Conservation (phyloP, 2,113 vertebrate species). For the Henicopernis longicauda region DNA sequence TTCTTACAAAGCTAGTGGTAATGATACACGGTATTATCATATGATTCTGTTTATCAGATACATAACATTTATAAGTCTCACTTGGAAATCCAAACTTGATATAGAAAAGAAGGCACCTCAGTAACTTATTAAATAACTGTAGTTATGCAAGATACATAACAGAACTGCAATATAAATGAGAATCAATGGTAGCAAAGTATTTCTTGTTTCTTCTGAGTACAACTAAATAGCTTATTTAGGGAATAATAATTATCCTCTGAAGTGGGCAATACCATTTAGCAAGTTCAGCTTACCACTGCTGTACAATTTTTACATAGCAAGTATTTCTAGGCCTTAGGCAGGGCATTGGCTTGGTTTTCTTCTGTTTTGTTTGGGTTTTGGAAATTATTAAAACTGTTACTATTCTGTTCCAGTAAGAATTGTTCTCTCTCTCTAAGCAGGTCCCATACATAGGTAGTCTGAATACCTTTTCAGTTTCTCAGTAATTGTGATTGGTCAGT, state of each 20-base stretch:
- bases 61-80: background rate
- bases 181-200: background rate
- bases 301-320: background rate
- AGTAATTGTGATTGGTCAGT: no score
- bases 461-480: background rate
- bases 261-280: background rate
- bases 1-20: background rate
- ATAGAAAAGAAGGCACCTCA: background rate
- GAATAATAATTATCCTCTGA: background rate
- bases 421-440: background rate
- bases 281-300: background rate
- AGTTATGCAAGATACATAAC: background rate
- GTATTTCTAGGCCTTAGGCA: background rate
- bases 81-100: background rate
- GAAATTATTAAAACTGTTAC: background rate
- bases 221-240: background rate
- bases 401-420: background rate
- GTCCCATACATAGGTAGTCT: fast-evolving
- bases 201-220: background rate
- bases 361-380: background rate
- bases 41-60: background rate
- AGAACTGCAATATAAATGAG: background rate
- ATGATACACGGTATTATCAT: background rate
- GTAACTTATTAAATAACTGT: background rate
- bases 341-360: background rate